Conservation (phyloP, 2,888 invertebrate genomes). For the Mythimna lalbum region DNA sequence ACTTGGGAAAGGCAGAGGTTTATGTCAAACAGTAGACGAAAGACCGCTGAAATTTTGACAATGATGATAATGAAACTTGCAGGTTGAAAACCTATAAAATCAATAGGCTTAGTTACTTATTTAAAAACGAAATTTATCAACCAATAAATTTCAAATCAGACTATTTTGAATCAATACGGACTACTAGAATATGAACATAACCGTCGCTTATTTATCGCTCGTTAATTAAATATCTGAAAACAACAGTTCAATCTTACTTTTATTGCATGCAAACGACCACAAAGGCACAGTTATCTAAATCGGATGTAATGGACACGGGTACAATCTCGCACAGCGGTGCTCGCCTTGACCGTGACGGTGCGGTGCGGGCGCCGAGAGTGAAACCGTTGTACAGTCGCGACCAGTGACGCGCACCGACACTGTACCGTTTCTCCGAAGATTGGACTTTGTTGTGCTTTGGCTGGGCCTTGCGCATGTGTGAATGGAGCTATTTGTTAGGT, state of each 20-base stretch:
- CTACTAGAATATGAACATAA: not conserved
- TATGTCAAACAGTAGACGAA: no score
- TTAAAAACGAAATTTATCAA: no score
- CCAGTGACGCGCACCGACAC: conserved; percentile 21
- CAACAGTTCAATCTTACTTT: conserved; percentile 8
- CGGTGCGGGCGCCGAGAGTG: conserved; percentile 65
- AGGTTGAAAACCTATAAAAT: no score
- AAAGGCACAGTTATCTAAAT: conserved; percentile 39
- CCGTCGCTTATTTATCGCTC: no score
- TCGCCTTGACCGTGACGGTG: conserved; percentile 75
- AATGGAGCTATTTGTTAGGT: not conserved
- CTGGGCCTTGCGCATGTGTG: conserved; percentile 1
- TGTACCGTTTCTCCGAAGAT: conserved; percentile 41
- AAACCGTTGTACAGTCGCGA: conserved; percentile 52
- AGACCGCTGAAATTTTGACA: no score
- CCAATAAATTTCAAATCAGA: no score
- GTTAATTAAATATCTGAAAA: not conserved
- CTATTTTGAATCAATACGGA: no score
- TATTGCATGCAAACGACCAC: not conserved
- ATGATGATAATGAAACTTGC: not conserved
- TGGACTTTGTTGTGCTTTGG: conserved; percentile 12
- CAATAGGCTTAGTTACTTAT: no score
- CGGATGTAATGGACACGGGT: conserved; percentile 34
- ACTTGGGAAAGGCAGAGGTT: no score
- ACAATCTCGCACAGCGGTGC: conserved; percentile 52